Conservation (phyloP, 2,797 vertebrate species). For the Clarias fuscus region DNA sequence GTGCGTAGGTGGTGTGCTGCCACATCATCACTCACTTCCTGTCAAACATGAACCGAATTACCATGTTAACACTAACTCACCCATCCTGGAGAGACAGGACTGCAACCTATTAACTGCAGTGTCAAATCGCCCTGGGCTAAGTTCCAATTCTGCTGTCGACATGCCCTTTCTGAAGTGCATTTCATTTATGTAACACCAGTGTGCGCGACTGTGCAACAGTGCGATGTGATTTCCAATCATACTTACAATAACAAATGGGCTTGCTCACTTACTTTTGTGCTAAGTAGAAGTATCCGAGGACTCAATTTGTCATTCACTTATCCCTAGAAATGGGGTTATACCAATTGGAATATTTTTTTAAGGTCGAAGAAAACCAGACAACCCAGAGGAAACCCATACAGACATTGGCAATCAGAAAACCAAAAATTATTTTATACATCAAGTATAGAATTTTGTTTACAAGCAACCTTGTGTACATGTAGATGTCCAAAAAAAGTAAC, state of each 20-base stretch:
- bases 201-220: neutral
- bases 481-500: neutral
- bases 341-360: neutral
- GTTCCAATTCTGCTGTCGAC: neutral
- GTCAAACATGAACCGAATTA: constrained; percentile 41
- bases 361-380: neutral
- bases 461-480: neutral
- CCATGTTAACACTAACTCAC: constrained; percentile 14
- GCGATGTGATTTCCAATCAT: neutral
- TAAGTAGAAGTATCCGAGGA: neutral
- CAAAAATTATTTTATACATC: neutral
- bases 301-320: neutral
- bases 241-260: neutral
- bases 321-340: neutral
- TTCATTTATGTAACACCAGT: neutral
- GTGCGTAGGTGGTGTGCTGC: constrained; percentile 33
- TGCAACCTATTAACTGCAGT: neutral
- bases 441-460: neutral
- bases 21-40: constrained; percentile 29
- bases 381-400: neutral
- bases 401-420: neutral
- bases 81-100: neutral
- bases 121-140: too few species aligned
- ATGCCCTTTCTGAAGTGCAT: neutral
- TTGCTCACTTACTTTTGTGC: neutral